Percentiles rank a stretch among this genome's conserved stretches.
These are phyloP conservation scores for Drosophila robusta DNA, from an alignment of 2,888 invertebrate genomes.

Conservation along the genomic window DNA sequence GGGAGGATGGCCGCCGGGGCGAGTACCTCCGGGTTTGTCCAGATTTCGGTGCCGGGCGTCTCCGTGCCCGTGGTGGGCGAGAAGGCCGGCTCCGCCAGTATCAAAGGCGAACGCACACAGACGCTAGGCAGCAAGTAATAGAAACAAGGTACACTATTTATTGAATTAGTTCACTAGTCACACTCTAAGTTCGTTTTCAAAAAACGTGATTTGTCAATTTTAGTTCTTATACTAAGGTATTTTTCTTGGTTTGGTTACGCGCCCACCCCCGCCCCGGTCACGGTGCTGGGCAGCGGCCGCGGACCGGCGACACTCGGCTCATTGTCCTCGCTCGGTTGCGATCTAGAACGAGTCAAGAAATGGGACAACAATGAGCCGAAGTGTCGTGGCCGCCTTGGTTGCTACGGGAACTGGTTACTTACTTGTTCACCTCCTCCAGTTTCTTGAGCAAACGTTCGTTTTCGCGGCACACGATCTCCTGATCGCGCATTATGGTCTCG, in stretches of 20 bases:
- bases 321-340: conserved; percentile 77
- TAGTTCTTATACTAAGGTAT: not conserved
- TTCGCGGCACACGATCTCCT: conserved; percentile 95
- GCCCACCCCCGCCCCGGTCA: conserved; percentile 18
- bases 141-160: conserved; percentile 43
- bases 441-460: conserved; percentile 95
- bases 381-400: conserved; percentile 32
- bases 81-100: conserved; percentile 91
- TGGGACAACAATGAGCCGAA: conserved; percentile 77
- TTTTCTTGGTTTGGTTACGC: not conserved
- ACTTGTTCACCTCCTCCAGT: conserved; percentile 95
- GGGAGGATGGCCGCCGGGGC: conserved; percentile 51
- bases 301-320: conserved; percentile 51
- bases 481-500: conserved; percentile 93
- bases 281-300: conserved; percentile 1
- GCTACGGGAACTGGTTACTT: conserved; percentile 84
- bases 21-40: conserved; percentile 89
- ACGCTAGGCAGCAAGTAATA: conserved; percentile 86
- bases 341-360: conserved; percentile 79
- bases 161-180: conserved; percentile 62
- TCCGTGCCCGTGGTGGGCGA: conserved; percentile 86
- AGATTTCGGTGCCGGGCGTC: conserved; percentile 87
- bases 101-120: conserved; percentile 93
- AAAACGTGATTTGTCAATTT: conserved; percentile 37
- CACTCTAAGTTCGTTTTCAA: conserved; percentile 60